Conservation (phyloP, 92 coral and sea anemone species). For the Zoanthus solanderi region DNA sequence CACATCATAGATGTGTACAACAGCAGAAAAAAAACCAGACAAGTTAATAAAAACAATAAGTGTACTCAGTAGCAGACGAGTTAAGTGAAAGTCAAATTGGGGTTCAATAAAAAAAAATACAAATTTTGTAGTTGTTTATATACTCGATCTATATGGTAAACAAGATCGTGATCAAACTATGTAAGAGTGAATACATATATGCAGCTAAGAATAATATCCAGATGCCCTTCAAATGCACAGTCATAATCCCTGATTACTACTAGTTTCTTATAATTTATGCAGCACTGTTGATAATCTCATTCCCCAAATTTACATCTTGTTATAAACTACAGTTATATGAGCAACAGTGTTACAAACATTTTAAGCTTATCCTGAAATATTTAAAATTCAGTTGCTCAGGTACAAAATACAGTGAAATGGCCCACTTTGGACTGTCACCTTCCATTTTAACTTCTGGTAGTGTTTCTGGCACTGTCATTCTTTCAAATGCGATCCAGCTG, state of each 20-base stretch:
- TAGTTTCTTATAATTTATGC: constrained; percentile 33
- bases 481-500: constrained; percentile 33
- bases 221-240: constrained; percentile 3
- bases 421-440: constrained; percentile 30
- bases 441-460: constrained; percentile 16
- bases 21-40: constrained; percentile 19
- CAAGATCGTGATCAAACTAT: not conserved
- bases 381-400: constrained; percentile 41
- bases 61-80: constrained; percentile 9
- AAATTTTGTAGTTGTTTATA: constrained; percentile 20
- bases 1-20: constrained; percentile 35
- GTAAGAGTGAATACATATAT: constrained; percentile 27
- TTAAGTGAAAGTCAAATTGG: constrained; percentile 27
- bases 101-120: constrained; percentile 11
- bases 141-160: constrained; percentile 17
- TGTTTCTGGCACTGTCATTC: constrained; percentile 21
- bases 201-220: constrained; percentile 25
- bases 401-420: constrained; percentile 38
- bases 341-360: constrained; percentile 44
- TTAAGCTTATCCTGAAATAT: constrained; percentile 39
- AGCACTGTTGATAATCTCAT: constrained; percentile 25
- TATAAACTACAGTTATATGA: constrained; percentile 33
- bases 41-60: constrained; percentile 12
- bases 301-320: constrained; percentile 40
- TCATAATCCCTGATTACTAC: constrained; percentile 21